These are phyloP conservation scores for Cybosia mesomella DNA, from an alignment of 2,888 invertebrate species.

Conservation along the genomic window DNA sequence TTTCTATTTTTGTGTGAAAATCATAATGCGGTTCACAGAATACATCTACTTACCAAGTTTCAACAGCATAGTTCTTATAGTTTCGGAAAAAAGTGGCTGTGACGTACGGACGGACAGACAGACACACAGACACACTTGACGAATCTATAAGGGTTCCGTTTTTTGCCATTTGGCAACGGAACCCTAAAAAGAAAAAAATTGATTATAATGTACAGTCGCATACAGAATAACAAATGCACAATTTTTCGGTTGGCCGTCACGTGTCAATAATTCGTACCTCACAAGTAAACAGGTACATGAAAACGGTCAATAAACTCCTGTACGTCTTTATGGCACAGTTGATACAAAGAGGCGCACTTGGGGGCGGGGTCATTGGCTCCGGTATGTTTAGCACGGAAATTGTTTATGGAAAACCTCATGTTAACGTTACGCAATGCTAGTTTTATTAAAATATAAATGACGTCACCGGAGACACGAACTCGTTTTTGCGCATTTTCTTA, in stretches of 20 bases:
- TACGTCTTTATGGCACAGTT: constrained; percentile 46
- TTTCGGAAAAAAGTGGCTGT: too few species aligned
- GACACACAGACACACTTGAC: too few species aligned
- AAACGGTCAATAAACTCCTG: constrained; percentile 52
- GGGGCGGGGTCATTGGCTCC: constrained; percentile 56
- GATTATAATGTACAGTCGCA: constrained; percentile 16
- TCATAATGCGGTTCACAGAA: too few species aligned
- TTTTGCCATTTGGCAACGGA: too few species aligned
- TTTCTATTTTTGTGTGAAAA: too few species aligned
- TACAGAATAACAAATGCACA: constrained; percentile 34
- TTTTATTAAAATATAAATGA: constrained; percentile 36
- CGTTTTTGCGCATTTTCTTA: constrained; percentile 9
- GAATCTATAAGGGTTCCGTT: too few species aligned
- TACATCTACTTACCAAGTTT: too few species aligned
- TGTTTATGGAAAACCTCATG: constrained; percentile 54
- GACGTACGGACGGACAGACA: too few species aligned
- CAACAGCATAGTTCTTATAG: too few species aligned
- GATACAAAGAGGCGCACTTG: constrained; percentile 55
- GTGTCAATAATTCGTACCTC: constrained; percentile 52
- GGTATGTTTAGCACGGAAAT: constrained; percentile 50
- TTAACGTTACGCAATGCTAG: constrained; percentile 45
- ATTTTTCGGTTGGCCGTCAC: constrained; percentile 47
- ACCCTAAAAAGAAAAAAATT: too few species aligned
- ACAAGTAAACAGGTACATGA: constrained; percentile 51
- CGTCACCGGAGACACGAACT: constrained; percentile 16